These are phyloP conservation scores for Spinus olivaceus DNA, from an alignment of 2,797 vertebrate genomes.

Conservation along the genomic window DNA sequence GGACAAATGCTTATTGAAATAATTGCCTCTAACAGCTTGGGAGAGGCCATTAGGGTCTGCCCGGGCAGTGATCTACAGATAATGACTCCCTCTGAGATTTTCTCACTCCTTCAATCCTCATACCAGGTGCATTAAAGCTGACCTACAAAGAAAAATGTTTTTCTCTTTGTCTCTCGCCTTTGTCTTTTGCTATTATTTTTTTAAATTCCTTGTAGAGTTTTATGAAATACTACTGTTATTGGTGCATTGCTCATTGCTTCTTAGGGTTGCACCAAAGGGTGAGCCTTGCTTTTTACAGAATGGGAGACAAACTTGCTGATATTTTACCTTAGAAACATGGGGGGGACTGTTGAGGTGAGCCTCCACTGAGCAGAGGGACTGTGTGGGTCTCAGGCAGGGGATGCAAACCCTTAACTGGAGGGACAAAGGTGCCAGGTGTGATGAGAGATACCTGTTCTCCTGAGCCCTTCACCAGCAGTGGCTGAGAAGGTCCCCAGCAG, in stretches of 20 bases:
- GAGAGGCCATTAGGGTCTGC: conserved; percentile 61
- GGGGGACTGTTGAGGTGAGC: not conserved
- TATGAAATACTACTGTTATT: not conserved
- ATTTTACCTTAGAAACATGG: not conserved
- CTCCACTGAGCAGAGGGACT: not conserved
- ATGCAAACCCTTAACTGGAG: not conserved
- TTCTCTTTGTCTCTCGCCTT: not conserved
- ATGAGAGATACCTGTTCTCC: not conserved
- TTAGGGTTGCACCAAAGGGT: not conserved
- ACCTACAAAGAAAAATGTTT: not conserved
- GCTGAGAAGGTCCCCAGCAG: not conserved
- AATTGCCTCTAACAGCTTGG: conserved; percentile 64
- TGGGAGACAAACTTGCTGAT: not conserved
- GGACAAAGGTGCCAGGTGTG: not conserved
- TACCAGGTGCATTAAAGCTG: not conserved
- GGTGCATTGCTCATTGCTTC: not conserved
- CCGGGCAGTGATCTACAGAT: conserved; percentile 55
- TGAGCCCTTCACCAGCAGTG: not conserved
- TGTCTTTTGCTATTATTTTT: not conserved
- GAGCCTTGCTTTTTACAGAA: not conserved
- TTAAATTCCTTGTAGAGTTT: not conserved
- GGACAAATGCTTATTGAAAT: conserved; percentile 57
- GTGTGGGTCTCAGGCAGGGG: not conserved
- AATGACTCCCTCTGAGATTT: conserved; percentile 54
- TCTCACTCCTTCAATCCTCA: not conserved